A percentile compares a stretch with the other conserved stretches of the same genome.
phyloP scores from a whole-genome alignment of 2,888 invertebrate genomes.

The Pammene fasciana region DNA sequence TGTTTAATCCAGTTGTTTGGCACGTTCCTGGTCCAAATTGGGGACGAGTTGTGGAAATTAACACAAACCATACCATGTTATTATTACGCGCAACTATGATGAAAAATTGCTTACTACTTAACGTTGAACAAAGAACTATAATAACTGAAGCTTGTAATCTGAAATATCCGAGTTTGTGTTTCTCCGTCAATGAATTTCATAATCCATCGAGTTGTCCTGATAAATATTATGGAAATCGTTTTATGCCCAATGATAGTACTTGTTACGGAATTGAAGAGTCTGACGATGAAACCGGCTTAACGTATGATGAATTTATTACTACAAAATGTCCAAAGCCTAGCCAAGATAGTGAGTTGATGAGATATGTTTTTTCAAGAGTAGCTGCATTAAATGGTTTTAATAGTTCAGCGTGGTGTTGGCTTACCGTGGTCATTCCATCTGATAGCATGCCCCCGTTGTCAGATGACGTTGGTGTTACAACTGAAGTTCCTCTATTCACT shows the following conservation, averaged over 20 bases:
- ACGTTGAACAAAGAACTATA: constrained; percentile 56
- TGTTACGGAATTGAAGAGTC: constrained; percentile 70
- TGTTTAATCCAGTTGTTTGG: constrained; percentile 74
- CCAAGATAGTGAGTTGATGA: constrained; percentile 56
- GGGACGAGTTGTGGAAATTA: constrained; percentile 56
- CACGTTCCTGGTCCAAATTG: constrained; percentile 77
- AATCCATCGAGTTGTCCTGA: constrained; percentile 67
- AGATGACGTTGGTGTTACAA: neutral
- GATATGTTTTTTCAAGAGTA: constrained; percentile 68
- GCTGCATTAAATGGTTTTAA: constrained; percentile 56
- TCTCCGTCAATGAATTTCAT: constrained; percentile 66
- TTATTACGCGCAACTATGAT: constrained; percentile 50
- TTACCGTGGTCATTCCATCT: constrained; percentile 46
- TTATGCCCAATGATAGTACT: constrained; percentile 62
- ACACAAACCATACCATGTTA: constrained; percentile 47
- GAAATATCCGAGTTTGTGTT: constrained; percentile 68
- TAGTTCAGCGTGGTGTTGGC: constrained; percentile 69
- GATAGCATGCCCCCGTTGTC: neutral
- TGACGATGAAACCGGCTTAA: constrained; percentile 49
- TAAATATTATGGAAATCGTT: constrained; percentile 68
- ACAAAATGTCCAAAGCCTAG: constrained; percentile 61
- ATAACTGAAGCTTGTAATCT: constrained; percentile 62
- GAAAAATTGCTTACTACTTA: constrained; percentile 68
- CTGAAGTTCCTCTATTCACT: constrained; percentile 1
- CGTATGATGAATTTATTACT: constrained; percentile 58